Evolutionary conservation across 2,888 invertebrate genomes (phyloP).

Genomic region (Cataglyphis livida): DNA sequence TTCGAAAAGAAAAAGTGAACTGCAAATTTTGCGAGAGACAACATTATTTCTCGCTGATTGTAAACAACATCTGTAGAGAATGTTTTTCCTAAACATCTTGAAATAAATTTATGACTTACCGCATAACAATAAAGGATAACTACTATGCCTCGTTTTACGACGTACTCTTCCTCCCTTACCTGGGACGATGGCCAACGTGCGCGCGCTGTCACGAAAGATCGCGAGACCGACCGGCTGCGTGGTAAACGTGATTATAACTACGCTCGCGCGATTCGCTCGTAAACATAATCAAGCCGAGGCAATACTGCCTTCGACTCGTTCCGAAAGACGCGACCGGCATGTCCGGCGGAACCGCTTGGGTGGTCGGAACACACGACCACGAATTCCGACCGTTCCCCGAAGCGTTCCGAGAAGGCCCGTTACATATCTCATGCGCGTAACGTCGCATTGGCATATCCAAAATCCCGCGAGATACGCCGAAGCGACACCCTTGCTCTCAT

Average conservation of each 20-base stretch:
- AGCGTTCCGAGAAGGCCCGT: conserved; percentile 73
- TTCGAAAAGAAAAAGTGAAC: neutral
- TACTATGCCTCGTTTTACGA: neutral
- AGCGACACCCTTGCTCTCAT: neutral
- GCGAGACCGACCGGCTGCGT: conserved; percentile 41
- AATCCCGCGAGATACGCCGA: conserved; percentile 13
- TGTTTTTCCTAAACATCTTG: neutral
- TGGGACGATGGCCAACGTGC: neutral
- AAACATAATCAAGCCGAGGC: conserved; percentile 68
- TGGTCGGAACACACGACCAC: conserved; percentile 77
- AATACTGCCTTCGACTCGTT: conserved; percentile 60
- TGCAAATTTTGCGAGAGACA: neutral
- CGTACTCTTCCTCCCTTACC: neutral
- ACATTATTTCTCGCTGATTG: neutral
- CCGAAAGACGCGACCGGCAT: conserved; percentile 71
- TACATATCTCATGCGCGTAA: conserved; percentile 64
- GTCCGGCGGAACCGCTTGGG: conserved; percentile 78
- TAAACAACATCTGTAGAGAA: neutral
- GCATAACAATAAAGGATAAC: neutral
- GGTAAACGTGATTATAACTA: conserved; percentile 67
- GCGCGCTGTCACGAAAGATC: neutral
- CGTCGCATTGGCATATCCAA: conserved; percentile 39
- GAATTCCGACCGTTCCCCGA: conserved; percentile 78
- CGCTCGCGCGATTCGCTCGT: conserved; percentile 68
- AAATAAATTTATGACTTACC: neutral